A percentile compares a stretch with the other conserved stretches of the same genome.
These are phyloP conservation scores for Orthosia cruda DNA, from an alignment of 2,888 invertebrate genomes.

Conservation along the genomic window DNA sequence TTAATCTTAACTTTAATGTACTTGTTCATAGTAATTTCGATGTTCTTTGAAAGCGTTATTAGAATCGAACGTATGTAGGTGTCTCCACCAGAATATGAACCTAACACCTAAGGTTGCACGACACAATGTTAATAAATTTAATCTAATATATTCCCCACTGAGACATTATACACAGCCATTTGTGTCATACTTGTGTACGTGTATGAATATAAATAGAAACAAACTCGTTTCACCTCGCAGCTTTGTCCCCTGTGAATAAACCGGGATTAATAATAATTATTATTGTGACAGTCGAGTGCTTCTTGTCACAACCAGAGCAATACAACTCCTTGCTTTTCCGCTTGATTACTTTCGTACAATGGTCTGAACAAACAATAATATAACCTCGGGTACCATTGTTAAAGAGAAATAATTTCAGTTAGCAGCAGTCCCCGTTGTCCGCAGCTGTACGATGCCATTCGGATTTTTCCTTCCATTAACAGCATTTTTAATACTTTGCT, in stretches of 20 bases:
- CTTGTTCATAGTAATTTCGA: slow-evolving; percentile 26
- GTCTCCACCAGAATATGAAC: slow-evolving; percentile 30
- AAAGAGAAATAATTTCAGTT: slow-evolving; percentile 73
- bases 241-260: slow-evolving; percentile 64
- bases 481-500: slow-evolving; percentile 59
- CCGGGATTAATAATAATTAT: slow-evolving; percentile 73
- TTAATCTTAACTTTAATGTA: slow-evolving; percentile 42
- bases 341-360: slow-evolving; percentile 82
- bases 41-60: slow-evolving; percentile 38
- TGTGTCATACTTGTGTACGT: slow-evolving; percentile 43
- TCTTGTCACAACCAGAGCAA: slow-evolving; percentile 74
- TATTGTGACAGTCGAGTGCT: slow-evolving; percentile 69
- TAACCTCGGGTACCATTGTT: slow-evolving; percentile 78
- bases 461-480: slow-evolving; percentile 66
- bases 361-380: slow-evolving; percentile 81
- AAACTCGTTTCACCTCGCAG: slow-evolving; percentile 54
- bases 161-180: slow-evolving; percentile 55
- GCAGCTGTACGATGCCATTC: slow-evolving; percentile 62
- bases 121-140: slow-evolving; percentile 55
- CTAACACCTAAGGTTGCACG: slow-evolving; percentile 38
- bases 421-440: slow-evolving; percentile 58
- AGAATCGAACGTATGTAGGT: slow-evolving; percentile 17
- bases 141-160: slow-evolving; percentile 54
- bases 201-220: slow-evolving; percentile 48
- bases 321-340: slow-evolving; percentile 81